A percentile compares a stretch with the other conserved stretches of the same genome.
Evolutionary conservation across 2,797 vertebrate species (phyloP).

Genomic region (Heliangelus exortis): DNA sequence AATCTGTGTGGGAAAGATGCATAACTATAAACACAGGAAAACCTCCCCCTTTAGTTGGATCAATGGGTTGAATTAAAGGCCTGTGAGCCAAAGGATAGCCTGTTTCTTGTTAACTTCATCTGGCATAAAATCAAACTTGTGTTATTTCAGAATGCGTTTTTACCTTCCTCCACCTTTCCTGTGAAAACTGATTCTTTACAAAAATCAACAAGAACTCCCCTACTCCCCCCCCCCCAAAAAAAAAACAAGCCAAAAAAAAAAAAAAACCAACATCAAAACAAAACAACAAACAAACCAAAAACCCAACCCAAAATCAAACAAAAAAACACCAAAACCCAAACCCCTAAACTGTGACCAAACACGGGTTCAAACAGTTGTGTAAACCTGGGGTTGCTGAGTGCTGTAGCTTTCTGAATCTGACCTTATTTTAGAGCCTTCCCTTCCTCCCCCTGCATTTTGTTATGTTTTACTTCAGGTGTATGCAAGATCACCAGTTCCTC

Average conservation of each 20-base stretch:
- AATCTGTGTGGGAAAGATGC: neutral
- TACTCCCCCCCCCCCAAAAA: too few species aligned
- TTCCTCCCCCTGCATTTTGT: neutral
- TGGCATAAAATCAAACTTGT: neutral
- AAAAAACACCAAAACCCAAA: neutral
- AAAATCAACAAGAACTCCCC: too few species aligned
- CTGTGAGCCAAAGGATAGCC: neutral
- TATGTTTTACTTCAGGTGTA: neutral
- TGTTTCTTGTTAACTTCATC: neutral
- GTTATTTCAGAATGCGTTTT: neutral
- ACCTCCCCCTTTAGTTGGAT: neutral
- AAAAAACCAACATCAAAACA: neutral
- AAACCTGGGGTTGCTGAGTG: neutral
- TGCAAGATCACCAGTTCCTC: neutral
- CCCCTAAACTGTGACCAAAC: neutral
- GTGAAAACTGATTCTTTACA: neutral
- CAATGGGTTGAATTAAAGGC: neutral
- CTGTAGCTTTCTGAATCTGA: neutral
- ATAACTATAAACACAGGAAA: neutral
- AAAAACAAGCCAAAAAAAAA: neutral
- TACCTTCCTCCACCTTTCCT: neutral
- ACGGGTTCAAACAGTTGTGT: slow-evolving; percentile 1
- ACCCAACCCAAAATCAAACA: neutral
- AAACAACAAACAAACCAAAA: neutral
- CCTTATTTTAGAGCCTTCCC: neutral